Evolutionary conservation across 2,888 invertebrate species (phyloP).

Genomic region (Acrobeloides nanus): DNA sequence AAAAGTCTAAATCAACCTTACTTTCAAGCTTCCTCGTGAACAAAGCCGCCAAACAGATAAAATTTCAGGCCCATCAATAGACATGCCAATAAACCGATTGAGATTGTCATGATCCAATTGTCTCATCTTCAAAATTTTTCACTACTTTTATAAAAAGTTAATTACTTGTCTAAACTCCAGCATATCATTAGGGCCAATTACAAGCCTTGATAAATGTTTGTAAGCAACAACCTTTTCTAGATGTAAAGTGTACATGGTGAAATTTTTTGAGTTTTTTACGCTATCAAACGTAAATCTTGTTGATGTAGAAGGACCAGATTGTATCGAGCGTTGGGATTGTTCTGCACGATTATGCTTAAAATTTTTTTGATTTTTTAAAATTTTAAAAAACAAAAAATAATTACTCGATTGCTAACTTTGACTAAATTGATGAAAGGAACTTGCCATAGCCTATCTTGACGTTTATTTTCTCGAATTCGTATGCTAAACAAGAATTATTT

Average conservation of each 20-base stretch:
- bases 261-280: slow-evolving; percentile 17
- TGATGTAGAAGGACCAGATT: slow-evolving; percentile 20
- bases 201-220: slow-evolving; percentile 14
- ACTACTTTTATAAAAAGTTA: slow-evolving; percentile 8
- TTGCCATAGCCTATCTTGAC: slow-evolving; percentile 20
- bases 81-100: slow-evolving; percentile 43
- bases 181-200: slow-evolving; percentile 14
- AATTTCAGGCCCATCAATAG: slow-evolving; percentile 37
- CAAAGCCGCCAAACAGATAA: slow-evolving; percentile 44
- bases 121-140: slow-evolving; percentile 14
- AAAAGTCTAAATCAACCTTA: too few species aligned
- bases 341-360: slow-evolving; percentile 2
- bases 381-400: slow-evolving; percentile 1
- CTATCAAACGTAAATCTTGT: slow-evolving; percentile 24
- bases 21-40: slow-evolving; percentile 33
- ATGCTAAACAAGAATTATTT: slow-evolving; percentile 10
- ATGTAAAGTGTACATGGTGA: slow-evolving; percentile 14
- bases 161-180: slow-evolving; percentile 16
- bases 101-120: slow-evolving; percentile 26
- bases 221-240: slow-evolving; percentile 19
- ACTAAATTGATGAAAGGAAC: slow-evolving; percentile 10
- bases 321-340: slow-evolving; percentile 14
- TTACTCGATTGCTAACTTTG: slow-evolving; percentile 1
- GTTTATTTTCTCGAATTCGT: slow-evolving; percentile 11
- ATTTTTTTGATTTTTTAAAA: background rate